Percentiles rank a stretch among this genome's conserved stretches.
These are phyloP conservation scores for Neoarius graeffei DNA, from an alignment of 2,113 vertebrate genomes.

Conservation along the genomic window DNA sequence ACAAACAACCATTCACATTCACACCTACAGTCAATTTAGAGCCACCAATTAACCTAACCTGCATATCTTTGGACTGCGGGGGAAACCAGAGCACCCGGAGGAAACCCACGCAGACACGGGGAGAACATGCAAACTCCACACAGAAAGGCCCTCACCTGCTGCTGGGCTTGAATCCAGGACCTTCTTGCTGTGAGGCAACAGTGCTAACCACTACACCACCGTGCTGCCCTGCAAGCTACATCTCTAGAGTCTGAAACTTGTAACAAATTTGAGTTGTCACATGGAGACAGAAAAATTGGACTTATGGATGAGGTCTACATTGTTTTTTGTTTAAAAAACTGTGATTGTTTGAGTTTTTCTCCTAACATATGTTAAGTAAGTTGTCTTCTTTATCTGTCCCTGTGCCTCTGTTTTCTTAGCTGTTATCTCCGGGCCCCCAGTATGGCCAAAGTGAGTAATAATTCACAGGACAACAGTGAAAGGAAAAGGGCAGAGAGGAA, in stretches of 20 bases:
- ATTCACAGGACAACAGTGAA: slow-evolving; percentile 33
- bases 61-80: no score
- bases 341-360: background rate
- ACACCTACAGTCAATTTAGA: no score
- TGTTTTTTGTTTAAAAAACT: background rate
- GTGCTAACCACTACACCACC: no score
- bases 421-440: slow-evolving; percentile 31
- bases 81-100: no score
- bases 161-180: no score
- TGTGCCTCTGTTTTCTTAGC: slow-evolving; percentile 19
- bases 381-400: background rate
- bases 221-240: background rate
- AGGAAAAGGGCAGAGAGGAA: background rate
- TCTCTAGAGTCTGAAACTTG: background rate
- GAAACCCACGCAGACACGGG: no score
- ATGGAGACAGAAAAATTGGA: background rate
- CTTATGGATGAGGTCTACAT: background rate
- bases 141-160: no score
- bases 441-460: slow-evolving; percentile 43
- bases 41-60: no score
- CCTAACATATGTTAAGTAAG: background rate
- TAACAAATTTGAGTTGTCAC: slow-evolving; percentile 9
- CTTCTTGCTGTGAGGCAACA: no score
- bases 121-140: no score
- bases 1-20: no score